A percentile compares a stretch with the other conserved stretches of the same genome.
These are phyloP conservation scores for Lynx canadensis DNA, from an alignment of 2,113 vertebrate genomes.

Conservation along the genomic window DNA sequence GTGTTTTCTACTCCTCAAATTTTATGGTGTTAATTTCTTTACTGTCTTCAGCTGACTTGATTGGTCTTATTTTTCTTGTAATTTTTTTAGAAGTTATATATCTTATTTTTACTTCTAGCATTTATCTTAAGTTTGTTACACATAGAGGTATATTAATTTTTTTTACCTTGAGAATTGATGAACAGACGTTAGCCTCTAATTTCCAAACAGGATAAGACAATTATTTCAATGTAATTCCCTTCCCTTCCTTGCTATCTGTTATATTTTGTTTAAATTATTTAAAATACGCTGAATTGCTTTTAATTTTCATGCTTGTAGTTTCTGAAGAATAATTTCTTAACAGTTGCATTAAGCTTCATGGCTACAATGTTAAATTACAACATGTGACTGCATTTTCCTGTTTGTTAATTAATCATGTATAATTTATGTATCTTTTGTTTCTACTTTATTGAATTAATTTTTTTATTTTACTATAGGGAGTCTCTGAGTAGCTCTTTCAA, in stretches of 20 bases:
- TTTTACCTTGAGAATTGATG: not conserved
- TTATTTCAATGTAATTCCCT: not conserved
- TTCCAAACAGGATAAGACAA: not conserved
- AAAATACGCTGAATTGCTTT: not conserved
- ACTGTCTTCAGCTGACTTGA: not conserved
- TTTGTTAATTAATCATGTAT: not conserved
- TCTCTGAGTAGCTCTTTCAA: not conserved
- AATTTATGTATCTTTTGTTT: not conserved
- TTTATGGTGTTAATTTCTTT: not conserved
- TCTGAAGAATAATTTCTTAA: not conserved
- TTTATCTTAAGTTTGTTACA: not conserved
- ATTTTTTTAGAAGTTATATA: not conserved
- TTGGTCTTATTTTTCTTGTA: not conserved
- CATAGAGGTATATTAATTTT: not conserved
- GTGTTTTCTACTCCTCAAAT: not conserved
- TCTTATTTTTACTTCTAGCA: not conserved
- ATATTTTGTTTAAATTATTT: not conserved
- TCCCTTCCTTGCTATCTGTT: not conserved
- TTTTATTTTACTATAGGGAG: not conserved
- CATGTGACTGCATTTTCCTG: not conserved
- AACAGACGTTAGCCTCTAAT: not conserved
- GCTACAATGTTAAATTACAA: not conserved
- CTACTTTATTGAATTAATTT: not conserved
- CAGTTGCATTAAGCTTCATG: not conserved
- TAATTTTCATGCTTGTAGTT: not conserved